Conservation (phyloP, 2,113 vertebrate genomes). For the Ophthalmolycus amberensis region DNA sequence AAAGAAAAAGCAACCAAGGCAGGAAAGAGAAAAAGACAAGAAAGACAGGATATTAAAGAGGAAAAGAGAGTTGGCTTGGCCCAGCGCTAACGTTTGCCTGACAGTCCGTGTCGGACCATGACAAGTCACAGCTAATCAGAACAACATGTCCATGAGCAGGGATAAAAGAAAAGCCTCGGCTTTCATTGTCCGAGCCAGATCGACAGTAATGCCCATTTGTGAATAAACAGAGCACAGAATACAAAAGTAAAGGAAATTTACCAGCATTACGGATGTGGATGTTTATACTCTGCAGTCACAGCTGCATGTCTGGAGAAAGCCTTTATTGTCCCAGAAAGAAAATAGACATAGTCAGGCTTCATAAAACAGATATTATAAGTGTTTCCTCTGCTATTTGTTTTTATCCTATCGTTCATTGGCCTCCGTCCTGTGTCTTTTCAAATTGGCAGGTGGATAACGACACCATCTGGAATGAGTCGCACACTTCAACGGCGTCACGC, state of each 20-base stretch:
- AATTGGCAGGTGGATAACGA: constrained; percentile 92
- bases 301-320: background rate
- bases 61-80: constrained; percentile 53
- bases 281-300: constrained; percentile 10
- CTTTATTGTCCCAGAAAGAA: background rate
- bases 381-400: background rate
- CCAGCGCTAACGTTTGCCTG: constrained; percentile 39
- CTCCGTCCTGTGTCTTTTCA: background rate
- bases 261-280: constrained; percentile 18
- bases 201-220: constrained; percentile 54
- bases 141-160: constrained; percentile 64
- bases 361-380: background rate
- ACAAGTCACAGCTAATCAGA: constrained; percentile 69
- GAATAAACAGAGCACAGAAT: constrained; percentile 47
- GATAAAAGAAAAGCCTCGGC: constrained; percentile 70
- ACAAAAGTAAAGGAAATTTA: constrained; percentile 35
- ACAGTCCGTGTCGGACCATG: constrained; percentile 68
- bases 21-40: constrained; percentile 26
- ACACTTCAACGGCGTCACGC: constrained; percentile 93
- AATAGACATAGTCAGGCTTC: background rate
- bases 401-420: background rate
- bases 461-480: constrained; percentile 97
- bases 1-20: constrained; percentile 50
- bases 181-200: constrained; percentile 67
- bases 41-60: constrained; percentile 66